These are phyloP conservation scores for Macquaria ambigua DNA, from an alignment of 2,113 vertebrate species.

Conservation along the genomic window DNA sequence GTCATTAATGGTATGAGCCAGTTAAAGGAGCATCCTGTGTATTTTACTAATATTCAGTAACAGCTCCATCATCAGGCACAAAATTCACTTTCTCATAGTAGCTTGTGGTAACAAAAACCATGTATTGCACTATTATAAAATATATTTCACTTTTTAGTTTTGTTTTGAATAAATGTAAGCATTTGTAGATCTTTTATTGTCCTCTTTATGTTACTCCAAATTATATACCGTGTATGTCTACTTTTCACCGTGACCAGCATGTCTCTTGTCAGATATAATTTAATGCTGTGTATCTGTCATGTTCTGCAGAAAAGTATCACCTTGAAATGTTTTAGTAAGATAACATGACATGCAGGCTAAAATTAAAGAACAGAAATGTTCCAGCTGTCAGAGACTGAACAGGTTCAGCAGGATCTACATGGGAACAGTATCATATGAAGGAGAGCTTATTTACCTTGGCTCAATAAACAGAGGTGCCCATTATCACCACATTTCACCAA, in stretches of 20 bases:
- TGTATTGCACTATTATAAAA: background rate
- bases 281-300: background rate
- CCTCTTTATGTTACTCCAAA: background rate
- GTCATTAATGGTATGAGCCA: constrained; percentile 62
- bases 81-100: background rate
- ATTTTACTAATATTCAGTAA: background rate
- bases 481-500: background rate
- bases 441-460: background rate
- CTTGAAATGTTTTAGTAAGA: background rate
- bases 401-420: background rate
- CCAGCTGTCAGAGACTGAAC: background rate
- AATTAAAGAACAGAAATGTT: background rate
- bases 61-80: background rate
- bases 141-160: background rate
- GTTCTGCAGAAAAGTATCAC: background rate
- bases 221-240: background rate
- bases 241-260: background rate
- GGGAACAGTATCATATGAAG: background rate
- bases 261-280: background rate
- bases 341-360: no score
- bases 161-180: background rate
- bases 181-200: background rate
- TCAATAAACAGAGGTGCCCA: background rate
- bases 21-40: constrained; percentile 52
- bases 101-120: background rate